Conservation (phyloP, 2,888 invertebrate species). For the Thereva nobilitata region DNA sequence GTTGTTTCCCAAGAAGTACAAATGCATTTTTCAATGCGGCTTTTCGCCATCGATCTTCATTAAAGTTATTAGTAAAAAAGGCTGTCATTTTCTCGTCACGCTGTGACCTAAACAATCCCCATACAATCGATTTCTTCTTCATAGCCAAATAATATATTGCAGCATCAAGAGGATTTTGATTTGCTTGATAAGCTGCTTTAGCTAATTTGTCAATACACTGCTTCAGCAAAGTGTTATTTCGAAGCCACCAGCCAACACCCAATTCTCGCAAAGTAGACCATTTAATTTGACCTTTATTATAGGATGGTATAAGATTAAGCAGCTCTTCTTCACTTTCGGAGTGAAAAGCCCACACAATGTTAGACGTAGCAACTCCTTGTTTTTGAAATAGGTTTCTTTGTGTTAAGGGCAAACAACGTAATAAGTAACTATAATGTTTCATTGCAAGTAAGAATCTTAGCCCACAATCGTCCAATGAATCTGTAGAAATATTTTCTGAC, state of each 20-base stretch:
- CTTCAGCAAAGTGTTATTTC: constrained; percentile 79
- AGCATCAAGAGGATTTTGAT: constrained; percentile 96
- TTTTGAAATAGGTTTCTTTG: constrained; percentile 86
- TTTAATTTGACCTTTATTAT: constrained; percentile 79
- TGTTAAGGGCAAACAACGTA: constrained; percentile 88
- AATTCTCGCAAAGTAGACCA: constrained; percentile 92
- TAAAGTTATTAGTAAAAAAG: constrained; percentile 95
- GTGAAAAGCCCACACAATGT: constrained; percentile 98
- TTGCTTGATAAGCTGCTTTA: constrained; percentile 87
- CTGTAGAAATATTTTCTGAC: constrained; percentile 64
- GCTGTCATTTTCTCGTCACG: constrained; percentile 89
- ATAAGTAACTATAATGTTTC: constrained; percentile 95
- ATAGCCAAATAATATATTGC: constrained; percentile 97
- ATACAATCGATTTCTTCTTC: constrained; percentile 95
- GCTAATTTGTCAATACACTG: constrained; percentile 90
- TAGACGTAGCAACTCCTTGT: constrained; percentile 84
- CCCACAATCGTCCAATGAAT: constrained; percentile 96
- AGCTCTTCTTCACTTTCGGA: constrained; percentile 97
- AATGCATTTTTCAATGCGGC: constrained; percentile 98
- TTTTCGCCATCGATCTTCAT: constrained; percentile 92
- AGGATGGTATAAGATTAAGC: constrained; percentile 84
- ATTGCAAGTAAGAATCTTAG: constrained; percentile 93
- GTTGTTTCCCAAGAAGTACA: constrained; percentile 90
- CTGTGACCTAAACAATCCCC: constrained; percentile 90
- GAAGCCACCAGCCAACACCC: constrained; percentile 95